phyloP scores from a whole-genome alignment of 2,888 invertebrate species.

The Tillus elongatus region DNA sequence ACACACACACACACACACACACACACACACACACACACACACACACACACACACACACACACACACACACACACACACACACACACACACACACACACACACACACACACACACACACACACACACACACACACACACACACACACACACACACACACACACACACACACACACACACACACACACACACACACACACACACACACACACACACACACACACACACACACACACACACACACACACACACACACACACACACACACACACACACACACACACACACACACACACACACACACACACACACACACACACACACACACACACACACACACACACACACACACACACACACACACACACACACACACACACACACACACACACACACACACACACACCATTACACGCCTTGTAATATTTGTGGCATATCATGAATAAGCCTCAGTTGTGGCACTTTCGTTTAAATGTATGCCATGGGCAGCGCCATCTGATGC shows the following conservation, averaged over 20 bases:
- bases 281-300: neutral
- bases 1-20: neutral
- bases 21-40: neutral
- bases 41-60: neutral
- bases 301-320: neutral
- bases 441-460: no score
- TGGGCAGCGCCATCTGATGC: no score
- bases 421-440: no score
- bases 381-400: neutral
- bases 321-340: neutral
- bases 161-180: neutral
- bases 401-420: no score
- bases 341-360: neutral
- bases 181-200: neutral
- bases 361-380: neutral
- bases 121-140: neutral
- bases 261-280: neutral
- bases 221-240: neutral
- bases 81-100: neutral
- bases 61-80: neutral
- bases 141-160: neutral
- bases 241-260: neutral
- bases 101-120: neutral
- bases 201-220: neutral
- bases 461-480: no score